Base-by-base conservation (phyloP, 2,797 vertebrate species). In the Nannoperca australis region DNA sequence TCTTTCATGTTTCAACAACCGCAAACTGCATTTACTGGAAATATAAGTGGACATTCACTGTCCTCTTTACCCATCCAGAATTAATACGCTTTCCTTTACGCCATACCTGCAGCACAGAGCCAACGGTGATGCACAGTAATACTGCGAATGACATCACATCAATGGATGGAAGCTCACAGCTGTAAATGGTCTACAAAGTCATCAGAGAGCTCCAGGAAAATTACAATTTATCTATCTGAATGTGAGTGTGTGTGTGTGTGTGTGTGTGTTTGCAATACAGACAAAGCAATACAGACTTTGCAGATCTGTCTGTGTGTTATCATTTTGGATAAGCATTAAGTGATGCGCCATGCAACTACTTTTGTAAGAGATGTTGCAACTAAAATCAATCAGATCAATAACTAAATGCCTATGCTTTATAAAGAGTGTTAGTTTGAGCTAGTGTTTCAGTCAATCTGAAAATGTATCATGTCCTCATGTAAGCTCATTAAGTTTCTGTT, bases 31-130 rank as follows among this genome's bases (percentile, higher is more conserved):
- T 24, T 70, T 32, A 70, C 32, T 50, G 72, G n/a, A 76, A 62
- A 79, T 63, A 74, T 72, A 79, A 82, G 70, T 15, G 72, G 75
- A 88, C 50, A 78, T 83, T 88, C 73, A 18, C 79, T 90, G 90
- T 92, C 90, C 88, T 84, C 67, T 78, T 83, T 66, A 75, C 14
- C 67, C 61, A 38, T 44, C 49, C 72, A 38, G 50, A 58, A 58
- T 78, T 73, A 49, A 86, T 69, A 60, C 3, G 0, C 2, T 59
- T 79, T 85, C 44, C 72, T 73, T 90, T 79, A 86, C 77, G 61
- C 83, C 71, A 79, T 15, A 51, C 50, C 24, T 27, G 24, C 24
- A 71, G 42, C 51, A 74, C 49, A 62, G 17, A 74, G 65, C 51
- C 62, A 63, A 32, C 53, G 61, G 30, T 75, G 74, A 81, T 72